Percentiles rank a stretch among this genome's conserved stretches.
phyloP scores from a whole-genome alignment of 2,888 invertebrate genomes.

The Phengaris alcon region DNA sequence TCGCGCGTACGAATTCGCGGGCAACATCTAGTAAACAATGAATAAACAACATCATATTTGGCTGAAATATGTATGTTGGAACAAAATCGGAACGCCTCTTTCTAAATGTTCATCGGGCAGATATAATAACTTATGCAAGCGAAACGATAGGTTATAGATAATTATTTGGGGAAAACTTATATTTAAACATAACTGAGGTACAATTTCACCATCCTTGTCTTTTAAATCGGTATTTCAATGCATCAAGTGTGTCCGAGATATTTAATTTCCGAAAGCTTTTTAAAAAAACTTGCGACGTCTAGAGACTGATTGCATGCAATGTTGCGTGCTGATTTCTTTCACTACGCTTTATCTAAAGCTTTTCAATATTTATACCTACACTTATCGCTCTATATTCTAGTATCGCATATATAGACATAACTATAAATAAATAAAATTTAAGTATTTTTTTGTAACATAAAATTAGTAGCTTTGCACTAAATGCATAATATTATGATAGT shows the following conservation, averaged over 20 bases:
- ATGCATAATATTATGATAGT: no score
- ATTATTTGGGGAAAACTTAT: background rate
- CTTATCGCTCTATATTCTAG: background rate
- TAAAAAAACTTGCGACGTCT: background rate
- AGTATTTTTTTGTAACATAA: no score
- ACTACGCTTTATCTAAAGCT: conserved; percentile 4
- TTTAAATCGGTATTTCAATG: background rate
- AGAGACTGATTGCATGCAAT: background rate
- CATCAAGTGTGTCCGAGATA: conserved; percentile 13
- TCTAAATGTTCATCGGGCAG: background rate
- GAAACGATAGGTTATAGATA: background rate
- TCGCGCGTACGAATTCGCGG: no score
- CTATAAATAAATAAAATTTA: background rate
- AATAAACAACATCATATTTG: no score
- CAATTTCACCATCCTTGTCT: background rate
- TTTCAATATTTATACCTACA: background rate
- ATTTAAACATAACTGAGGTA: background rate
- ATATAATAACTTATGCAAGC: background rate
- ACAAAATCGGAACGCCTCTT: background rate
- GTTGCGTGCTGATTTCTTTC: background rate
- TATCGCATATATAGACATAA: background rate
- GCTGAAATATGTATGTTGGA: no score
- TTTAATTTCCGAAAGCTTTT: background rate
- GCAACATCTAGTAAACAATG: no score
- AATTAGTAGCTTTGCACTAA: no score